A percentile compares a stretch with the other conserved stretches of the same genome.
Evolutionary conservation across 1,140 invertebrate species (phyloP).

Genomic region (Diprion similis): DNA sequence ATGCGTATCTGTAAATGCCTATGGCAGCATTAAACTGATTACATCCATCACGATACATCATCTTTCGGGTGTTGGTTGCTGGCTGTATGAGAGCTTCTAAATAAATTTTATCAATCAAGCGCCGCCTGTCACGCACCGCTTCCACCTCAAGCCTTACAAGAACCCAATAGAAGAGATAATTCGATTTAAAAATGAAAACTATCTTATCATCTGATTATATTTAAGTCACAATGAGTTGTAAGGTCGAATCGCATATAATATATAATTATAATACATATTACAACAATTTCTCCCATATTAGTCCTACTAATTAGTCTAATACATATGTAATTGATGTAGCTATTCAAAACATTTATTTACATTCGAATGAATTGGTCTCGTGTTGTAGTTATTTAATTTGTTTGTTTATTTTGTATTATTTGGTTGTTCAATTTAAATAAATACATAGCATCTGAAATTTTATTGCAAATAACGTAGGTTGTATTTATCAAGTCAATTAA

Average conservation of each 20-base stretch:
- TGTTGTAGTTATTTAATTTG: background rate
- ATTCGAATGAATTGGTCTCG: background rate
- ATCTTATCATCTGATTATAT: too few relatives aligned
- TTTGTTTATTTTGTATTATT: background rate
- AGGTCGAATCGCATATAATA: background rate
- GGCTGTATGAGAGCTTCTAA: too few relatives aligned
- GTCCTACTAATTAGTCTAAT: background rate
- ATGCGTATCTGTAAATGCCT: too few relatives aligned
- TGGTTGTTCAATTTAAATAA: background rate
- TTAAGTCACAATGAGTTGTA: background rate
- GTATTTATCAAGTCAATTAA: slow-evolving; percentile 21
- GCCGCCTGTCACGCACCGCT: too few relatives aligned
- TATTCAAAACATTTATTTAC: slow-evolving; percentile 1
- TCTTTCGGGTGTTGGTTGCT: too few relatives aligned
- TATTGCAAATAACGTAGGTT: background rate
- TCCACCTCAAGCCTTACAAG: too few relatives aligned
- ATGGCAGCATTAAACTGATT: too few relatives aligned
- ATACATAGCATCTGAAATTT: background rate
- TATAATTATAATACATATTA: background rate
- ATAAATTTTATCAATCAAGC: too few relatives aligned
- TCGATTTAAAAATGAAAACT: background rate
- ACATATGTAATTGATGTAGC: background rate
- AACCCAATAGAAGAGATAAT: background rate
- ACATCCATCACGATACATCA: too few relatives aligned
- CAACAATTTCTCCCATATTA: background rate